Conservation (phyloP, 2,113 vertebrate genomes). For the Ptilorrhoa leucosticta region DNA sequence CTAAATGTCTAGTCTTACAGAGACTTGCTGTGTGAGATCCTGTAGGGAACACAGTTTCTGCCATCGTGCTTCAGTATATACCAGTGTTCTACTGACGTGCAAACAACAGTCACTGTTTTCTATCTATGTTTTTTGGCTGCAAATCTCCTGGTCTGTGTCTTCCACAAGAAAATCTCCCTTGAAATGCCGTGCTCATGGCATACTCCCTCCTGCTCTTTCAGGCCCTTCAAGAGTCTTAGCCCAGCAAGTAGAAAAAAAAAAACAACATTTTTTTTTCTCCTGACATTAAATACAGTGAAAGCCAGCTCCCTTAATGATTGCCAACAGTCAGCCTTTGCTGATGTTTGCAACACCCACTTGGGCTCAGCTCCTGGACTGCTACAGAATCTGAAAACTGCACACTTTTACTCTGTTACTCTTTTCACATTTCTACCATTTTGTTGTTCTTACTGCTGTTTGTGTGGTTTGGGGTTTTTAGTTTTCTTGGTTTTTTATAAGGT, state of each 20-base stretch:
- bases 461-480: neutral
- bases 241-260: neutral
- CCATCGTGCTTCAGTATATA: fast-evolving
- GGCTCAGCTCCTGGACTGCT: neutral
- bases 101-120: neutral
- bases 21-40: neutral
- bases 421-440: neutral
- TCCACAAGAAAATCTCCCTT: neutral
- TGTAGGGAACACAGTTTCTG: neutral
- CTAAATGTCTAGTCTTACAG: neutral
- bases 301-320: neutral
- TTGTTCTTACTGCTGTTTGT: neutral
- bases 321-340: neutral
- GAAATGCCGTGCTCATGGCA: neutral
- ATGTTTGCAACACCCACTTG: neutral
- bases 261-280: too few relatives aligned
- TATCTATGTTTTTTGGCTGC: neutral
- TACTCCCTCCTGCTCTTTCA: neutral
- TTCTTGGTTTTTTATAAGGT: neutral
- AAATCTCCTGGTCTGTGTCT: neutral
- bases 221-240: neutral
- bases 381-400: neutral
- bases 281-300: neutral
- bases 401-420: neutral
- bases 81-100: neutral